Conservation (phyloP, 35 echinoderm and acorn worm species). For the Amphiura filiformis region DNA sequence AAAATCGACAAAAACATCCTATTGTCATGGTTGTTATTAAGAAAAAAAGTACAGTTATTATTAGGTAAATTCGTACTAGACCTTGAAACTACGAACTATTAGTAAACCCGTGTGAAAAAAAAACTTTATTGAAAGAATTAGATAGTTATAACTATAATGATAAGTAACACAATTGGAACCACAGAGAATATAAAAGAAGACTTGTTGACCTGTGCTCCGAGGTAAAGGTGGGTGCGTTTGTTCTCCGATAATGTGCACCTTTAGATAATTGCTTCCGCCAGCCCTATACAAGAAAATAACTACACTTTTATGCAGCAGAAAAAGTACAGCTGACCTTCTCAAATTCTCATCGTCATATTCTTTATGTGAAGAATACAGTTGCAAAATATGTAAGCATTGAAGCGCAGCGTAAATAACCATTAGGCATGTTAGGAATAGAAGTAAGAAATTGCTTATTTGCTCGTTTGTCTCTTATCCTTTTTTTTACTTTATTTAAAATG, state of each 20-base stretch:
- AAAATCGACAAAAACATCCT: not conserved
- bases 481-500: too few relatives aligned
- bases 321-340: not conserved
- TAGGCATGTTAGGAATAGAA: not conserved
- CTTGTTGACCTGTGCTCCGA: not conserved
- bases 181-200: not conserved
- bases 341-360: not conserved
- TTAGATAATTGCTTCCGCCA: not conserved
- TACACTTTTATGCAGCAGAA: not conserved
- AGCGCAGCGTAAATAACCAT: not conserved
- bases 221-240: not conserved
- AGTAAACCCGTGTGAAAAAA: not conserved
- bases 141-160: not conserved
- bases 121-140: not conserved
- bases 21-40: not conserved
- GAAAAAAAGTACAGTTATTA: not conserved
- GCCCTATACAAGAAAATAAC: not conserved
- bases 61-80: not conserved
- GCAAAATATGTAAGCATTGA: not conserved
- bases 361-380: not conserved
- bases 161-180: not conserved
- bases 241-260: not conserved
- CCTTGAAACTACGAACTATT: not conserved
- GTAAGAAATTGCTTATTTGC: too few relatives aligned
- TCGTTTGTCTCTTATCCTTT: too few relatives aligned